Base-by-base conservation (phyloP, 2,888 invertebrate species). In the Amblyjoppa proteus region DNA sequence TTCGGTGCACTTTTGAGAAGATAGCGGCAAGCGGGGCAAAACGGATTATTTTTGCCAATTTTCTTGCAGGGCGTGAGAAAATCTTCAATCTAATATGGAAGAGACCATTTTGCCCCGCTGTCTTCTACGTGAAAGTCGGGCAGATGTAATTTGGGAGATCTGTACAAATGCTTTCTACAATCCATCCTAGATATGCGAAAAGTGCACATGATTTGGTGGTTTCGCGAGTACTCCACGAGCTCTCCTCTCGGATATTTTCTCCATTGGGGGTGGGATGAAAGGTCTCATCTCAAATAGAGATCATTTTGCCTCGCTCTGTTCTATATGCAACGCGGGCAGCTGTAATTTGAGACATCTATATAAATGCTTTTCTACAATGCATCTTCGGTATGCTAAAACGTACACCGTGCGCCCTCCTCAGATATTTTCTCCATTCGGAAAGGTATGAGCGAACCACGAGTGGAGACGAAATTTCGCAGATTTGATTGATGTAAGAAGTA, bases 401-500 rank as follows among this genome's bases (percentile, higher is more conserved):
- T 41, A 0, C 41, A 41, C 41, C 41, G 0, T 41, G 41, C 2
- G 41, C 9, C 5, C 11, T 38, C 1, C 61, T 58, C 28, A 25
- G 34, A 64, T 64, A 64, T 64, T 64, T 34, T 64, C 16, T 64
- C 16, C 34, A 64, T n/a, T 34, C 61, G n/a, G 9, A 41, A 38
- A 38, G 38, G 0, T 9, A 38, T 38, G 38, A 7, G 38, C 9
- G 9, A 38, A 66, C 16, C 49, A 13, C 51, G n/a, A 34, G 25
- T 38, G 28, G 25, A 51, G 38, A 25, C 11, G 31, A 64, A 64
- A 75, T 75, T 51, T 49, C 20, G 7, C 13, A 34, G 34, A 75
- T 75, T 45, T 61, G 49, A 16, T 34, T 64, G 34, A 64, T 38
- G 34, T 3, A 41, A 41, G 20, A 41, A 41, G 31, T n/a, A n/a